Percentiles rank a stretch among this genome's conserved stretches.
These are phyloP conservation scores for Epirrita christyi DNA, from an alignment of 2,888 invertebrate species.

Conservation along the genomic window DNA sequence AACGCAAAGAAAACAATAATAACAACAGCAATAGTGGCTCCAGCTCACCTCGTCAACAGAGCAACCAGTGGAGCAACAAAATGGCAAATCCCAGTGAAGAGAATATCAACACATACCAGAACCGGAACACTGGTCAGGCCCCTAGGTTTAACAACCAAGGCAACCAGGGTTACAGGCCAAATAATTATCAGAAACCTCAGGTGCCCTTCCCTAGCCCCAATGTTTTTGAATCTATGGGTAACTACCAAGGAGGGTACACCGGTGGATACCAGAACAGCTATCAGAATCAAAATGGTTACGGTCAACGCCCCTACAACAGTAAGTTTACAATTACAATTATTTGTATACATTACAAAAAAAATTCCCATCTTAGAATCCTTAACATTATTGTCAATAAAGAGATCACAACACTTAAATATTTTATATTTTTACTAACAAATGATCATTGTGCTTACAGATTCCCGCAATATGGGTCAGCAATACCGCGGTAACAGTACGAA, in stretches of 20 bases:
- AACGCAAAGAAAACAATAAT: slow-evolving; percentile 81
- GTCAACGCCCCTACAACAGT: slow-evolving; percentile 77
- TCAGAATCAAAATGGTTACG: slow-evolving; percentile 77
- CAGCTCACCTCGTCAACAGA: slow-evolving; percentile 79
- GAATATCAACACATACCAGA: slow-evolving; percentile 65
- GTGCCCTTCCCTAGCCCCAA: slow-evolving; percentile 85
- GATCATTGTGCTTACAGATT: slow-evolving; percentile 46
- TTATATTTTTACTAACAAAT: too few relatives aligned
- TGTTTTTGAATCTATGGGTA: slow-evolving; percentile 84
- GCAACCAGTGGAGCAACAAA: slow-evolving; percentile 82
- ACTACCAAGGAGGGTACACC: slow-evolving; percentile 82
- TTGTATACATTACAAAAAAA: too few relatives aligned
- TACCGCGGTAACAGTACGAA: slow-evolving; percentile 69
- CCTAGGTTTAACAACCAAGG: slow-evolving; percentile 81
- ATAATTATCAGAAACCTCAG: slow-evolving; percentile 77
- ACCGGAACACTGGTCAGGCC: slow-evolving; percentile 68
- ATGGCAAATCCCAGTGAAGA: slow-evolving; percentile 71
- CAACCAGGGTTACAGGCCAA: slow-evolving; percentile 69
- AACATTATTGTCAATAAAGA: too few relatives aligned
- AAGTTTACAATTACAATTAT: slow-evolving; percentile 41
- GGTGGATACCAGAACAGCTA: slow-evolving; percentile 81
- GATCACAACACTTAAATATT: not conserved
- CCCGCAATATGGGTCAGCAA: slow-evolving; percentile 72
- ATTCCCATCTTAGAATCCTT: too few relatives aligned
- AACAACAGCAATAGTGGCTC: slow-evolving; percentile 74